These are phyloP conservation scores for Labeo catla DNA, from an alignment of 2,113 vertebrate genomes.

Conservation along the genomic window DNA sequence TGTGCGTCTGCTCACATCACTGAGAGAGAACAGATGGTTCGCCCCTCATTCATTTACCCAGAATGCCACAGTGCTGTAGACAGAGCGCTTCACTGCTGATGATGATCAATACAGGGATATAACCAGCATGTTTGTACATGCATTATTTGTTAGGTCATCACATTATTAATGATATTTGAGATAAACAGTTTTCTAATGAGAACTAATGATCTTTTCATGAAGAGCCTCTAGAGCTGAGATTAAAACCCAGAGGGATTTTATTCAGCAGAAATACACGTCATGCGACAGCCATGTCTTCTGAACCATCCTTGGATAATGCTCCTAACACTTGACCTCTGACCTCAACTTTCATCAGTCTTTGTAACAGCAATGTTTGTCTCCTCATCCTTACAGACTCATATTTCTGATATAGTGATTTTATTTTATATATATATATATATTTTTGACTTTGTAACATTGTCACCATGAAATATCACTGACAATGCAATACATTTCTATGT, in stretches of 20 bases:
- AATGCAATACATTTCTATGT: neutral
- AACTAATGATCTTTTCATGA: neutral
- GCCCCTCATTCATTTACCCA: slow-evolving; percentile 26
- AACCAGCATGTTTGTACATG: neutral
- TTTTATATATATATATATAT: too few species aligned
- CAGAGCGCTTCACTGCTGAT: neutral
- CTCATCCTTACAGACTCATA: neutral
- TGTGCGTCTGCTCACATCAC: slow-evolving; percentile 37
- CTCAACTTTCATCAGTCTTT: neutral
- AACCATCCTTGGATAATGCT: neutral
- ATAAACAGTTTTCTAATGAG: neutral
- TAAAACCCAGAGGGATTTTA: neutral
- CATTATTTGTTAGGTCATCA: neutral
- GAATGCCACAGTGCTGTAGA: slow-evolving; percentile 33
- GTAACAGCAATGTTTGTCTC: neutral
- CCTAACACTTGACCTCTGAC: slow-evolving; percentile 1
- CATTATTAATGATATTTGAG: neutral
- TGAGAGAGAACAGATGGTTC: slow-evolving; percentile 36
- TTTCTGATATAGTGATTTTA: neutral
- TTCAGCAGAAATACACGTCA: neutral
- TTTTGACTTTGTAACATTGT: neutral
- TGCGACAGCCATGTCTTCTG: neutral
- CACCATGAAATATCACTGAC: neutral
- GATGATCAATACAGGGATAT: neutral
- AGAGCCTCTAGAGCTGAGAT: neutral